Conservation (phyloP, 2,888 invertebrate species). For the Cremastobaeus sp. region DNA sequence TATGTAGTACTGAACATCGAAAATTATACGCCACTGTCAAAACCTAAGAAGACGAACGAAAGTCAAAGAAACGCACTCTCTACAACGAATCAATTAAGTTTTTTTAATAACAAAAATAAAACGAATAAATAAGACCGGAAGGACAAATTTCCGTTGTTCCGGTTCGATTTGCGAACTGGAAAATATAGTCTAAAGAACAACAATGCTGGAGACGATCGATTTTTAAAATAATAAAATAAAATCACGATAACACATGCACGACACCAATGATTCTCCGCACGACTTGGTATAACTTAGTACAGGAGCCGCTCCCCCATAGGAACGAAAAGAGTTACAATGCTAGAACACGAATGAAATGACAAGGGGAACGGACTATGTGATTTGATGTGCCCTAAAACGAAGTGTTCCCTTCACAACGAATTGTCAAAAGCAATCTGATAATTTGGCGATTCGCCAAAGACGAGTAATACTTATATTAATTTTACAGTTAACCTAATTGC, state of each 20-base stretch:
- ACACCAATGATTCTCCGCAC: constrained; percentile 15
- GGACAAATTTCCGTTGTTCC: background rate
- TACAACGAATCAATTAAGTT: background rate
- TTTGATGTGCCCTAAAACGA: no score
- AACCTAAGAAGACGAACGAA: constrained; percentile 10
- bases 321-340: constrained; percentile 15
- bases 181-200: no score
- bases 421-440: no score
- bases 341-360: constrained; percentile 15
- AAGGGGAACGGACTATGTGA: constrained; percentile 1
- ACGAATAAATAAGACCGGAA: constrained; percentile 16
- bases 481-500: no score
- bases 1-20: no score
- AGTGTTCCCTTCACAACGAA: no score
- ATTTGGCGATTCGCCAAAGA: no score
- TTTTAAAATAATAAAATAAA: background rate
- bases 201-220: background rate
- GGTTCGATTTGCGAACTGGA: no score
- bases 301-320: constrained; percentile 13
- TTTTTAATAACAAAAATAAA: constrained; percentile 25
- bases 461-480: no score
- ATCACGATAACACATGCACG: constrained; percentile 24
- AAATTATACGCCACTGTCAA: no score
- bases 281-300: constrained; percentile 5
- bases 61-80: constrained; percentile 14